Evolutionary conservation across 2,797 vertebrate genomes (phyloP).

Genomic region (Otus scops): DNA sequence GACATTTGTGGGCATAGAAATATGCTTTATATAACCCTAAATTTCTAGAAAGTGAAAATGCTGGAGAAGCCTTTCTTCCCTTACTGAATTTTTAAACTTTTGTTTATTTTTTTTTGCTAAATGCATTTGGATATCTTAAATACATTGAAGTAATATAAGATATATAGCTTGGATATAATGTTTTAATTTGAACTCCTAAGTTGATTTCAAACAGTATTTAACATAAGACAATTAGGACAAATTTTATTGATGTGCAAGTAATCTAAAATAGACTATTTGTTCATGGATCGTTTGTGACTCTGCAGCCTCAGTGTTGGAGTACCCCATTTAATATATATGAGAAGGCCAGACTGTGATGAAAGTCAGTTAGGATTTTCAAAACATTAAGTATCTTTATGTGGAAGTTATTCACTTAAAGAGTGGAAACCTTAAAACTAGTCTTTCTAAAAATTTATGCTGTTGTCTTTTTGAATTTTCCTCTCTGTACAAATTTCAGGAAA

Average conservation of each 20-base stretch:
- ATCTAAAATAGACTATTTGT: background rate
- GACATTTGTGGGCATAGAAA: background rate
- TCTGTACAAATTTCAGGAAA: background rate
- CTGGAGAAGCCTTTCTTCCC: background rate
- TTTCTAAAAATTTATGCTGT: background rate
- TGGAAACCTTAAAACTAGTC: background rate
- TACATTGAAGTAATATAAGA: background rate
- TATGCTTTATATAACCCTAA: background rate
- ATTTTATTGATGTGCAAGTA: background rate
- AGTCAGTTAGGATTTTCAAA: background rate
- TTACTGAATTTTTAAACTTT: background rate
- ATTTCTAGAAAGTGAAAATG: conserved; percentile 12
- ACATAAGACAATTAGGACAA: background rate
- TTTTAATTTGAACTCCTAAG: background rate
- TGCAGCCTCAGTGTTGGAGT: background rate
- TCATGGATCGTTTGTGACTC: background rate
- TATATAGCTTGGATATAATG: background rate
- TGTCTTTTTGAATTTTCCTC: background rate
- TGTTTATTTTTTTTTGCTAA: background rate
- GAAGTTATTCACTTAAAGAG: background rate
- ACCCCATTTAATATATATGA: rapidly evolving
- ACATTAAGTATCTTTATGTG: background rate
- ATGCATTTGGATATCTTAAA: background rate
- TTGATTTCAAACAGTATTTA: background rate
- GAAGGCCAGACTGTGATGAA: background rate